These are phyloP conservation scores for Scomberomorus guttatus DNA, from an alignment of 2,797 vertebrate species.

Conservation along the genomic window DNA sequence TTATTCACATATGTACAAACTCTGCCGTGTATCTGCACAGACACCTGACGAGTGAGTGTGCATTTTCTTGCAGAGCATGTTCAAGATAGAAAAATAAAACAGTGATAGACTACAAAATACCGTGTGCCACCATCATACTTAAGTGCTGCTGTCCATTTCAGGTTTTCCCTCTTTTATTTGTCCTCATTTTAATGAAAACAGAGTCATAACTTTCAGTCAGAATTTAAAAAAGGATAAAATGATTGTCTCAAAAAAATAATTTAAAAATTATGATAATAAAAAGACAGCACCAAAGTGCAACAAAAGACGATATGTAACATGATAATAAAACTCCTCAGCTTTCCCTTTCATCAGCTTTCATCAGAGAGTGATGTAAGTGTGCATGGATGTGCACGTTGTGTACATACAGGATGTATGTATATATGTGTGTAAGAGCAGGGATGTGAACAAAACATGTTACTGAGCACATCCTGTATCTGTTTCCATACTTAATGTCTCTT, in stretches of 20 bases:
- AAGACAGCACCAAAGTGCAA: conserved; percentile 58
- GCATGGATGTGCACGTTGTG: conserved; percentile 42
- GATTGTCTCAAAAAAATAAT: conserved; percentile 69
- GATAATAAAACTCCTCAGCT: conserved; percentile 46
- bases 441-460: conserved; percentile 70
- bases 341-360: conserved; percentile 56
- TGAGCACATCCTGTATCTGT: conserved; percentile 64
- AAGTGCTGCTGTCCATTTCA: conserved; percentile 47
- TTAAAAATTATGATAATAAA: conserved; percentile 59
- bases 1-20: conserved; percentile 84
- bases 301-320: conserved; percentile 62
- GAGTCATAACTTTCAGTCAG: conserved; percentile 57
- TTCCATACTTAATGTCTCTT: conserved; percentile 35
- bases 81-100: conserved; percentile 79
- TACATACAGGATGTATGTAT: conserved; percentile 29
- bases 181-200: conserved; percentile 52
- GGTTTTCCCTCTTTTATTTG: conserved; percentile 40
- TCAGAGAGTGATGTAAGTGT: conserved; percentile 48
- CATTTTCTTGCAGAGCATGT: conserved; percentile 56
- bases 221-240: conserved; percentile 60
- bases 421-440: conserved; percentile 39
- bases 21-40: conserved; percentile 48
- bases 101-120: conserved; percentile 76
- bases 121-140: conserved; percentile 53
- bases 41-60: conserved; percentile 59